Percentiles rank a stretch among this genome's conserved stretches.
Conservation (phyloP, 2,113 vertebrate species). For the Cisticola juncidis region DNA sequence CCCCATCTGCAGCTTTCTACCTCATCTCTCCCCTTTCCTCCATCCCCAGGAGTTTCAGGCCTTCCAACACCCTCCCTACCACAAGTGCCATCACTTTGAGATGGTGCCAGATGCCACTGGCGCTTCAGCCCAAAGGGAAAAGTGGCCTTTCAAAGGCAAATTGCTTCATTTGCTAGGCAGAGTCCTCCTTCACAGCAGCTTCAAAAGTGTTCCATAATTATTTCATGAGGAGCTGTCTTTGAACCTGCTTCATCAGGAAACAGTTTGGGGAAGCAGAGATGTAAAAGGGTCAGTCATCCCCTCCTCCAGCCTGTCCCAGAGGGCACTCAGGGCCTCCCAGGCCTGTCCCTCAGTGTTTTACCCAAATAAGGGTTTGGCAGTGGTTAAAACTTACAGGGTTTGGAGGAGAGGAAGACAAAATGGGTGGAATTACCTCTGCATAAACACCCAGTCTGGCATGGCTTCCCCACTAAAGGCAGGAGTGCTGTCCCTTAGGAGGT, state of each 20-base stretch:
- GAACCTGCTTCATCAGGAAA: background rate
- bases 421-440: background rate
- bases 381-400: background rate
- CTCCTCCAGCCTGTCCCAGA: background rate
- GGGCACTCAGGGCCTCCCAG: background rate
- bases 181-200: background rate
- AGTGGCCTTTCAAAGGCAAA: background rate
- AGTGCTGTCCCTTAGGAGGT: background rate
- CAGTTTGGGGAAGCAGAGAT: background rate
- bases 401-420: background rate
- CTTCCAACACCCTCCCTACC: background rate
- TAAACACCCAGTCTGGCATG: background rate
- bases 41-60: background rate
- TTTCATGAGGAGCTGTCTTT: background rate
- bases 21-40: background rate
- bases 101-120: background rate
- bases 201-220: background rate
- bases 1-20: background rate
- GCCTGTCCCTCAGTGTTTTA: background rate
- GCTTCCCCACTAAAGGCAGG: background rate
- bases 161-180: background rate
- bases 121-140: background rate
- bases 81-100: accelerated
- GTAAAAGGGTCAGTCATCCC: background rate
- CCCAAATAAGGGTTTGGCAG: background rate